phyloP scores from a whole-genome alignment of 2,888 invertebrate species.

The Steinernema carpocapsae region DNA sequence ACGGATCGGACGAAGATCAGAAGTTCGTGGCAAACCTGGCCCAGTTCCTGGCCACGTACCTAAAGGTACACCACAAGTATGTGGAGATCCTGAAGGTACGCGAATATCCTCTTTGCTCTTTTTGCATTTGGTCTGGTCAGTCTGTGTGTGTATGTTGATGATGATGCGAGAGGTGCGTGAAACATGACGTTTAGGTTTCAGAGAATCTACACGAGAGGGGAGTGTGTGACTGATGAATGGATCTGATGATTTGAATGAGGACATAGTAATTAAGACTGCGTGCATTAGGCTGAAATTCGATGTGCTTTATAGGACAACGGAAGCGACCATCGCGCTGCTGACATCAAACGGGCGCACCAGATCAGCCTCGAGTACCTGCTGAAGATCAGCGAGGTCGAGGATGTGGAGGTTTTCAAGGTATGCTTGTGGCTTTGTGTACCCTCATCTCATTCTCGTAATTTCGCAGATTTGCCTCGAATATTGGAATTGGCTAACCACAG shows the following conservation, averaged over 20 bases:
- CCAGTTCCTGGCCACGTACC: constrained; percentile 91
- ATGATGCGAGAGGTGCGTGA: constrained; percentile 10
- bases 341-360: constrained; percentile 51
- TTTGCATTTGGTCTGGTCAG: neutral
- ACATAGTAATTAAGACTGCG: neutral
- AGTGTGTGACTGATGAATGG: constrained; percentile 13
- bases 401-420: constrained; percentile 94
- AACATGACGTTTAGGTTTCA: constrained; percentile 20
- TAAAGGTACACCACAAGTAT: constrained; percentile 87
- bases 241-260: constrained; percentile 1
- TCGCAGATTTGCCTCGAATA: constrained; percentile 89
- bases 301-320: constrained; percentile 13
- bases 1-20: constrained; percentile 93
- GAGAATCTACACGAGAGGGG: neutral
- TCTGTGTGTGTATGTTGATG: neutral
- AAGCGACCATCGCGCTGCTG: neutral
- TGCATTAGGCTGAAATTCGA: neutral
- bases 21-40: constrained; percentile 98
- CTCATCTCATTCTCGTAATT: neutral
- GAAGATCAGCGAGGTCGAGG: constrained; percentile 87
- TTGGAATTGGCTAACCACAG: constrained; percentile 91
- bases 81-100: constrained; percentile 56
- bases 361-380: constrained; percentile 71
- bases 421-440: neutral
- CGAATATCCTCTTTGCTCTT: too few species aligned